Evolutionary conservation across 1,140 invertebrate genomes (phyloP), one percentile per base, ranked within the genome.

Genomic region (Zaprionus gabonicus): DNA sequence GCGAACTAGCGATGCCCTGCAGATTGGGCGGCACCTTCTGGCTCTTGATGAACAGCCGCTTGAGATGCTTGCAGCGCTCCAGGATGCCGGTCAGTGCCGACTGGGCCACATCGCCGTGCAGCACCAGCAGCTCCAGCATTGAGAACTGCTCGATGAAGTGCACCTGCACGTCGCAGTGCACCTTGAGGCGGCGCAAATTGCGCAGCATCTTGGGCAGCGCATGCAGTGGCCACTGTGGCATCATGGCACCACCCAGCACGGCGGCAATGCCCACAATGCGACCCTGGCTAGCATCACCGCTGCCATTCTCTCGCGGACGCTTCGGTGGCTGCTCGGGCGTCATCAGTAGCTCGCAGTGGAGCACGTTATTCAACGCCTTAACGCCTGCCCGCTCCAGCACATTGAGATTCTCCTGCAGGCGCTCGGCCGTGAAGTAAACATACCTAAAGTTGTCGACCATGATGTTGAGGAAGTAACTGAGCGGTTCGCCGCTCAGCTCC

Each of bases 71-170:
- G 63, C 80, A 82, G 9, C 74, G 80, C 28, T 82, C 70, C n/a
- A 82, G 7, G 0, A 82, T 60, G 25, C 78, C 80, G 2, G 80
- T 80, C 0, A 82, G 31, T 3, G 80, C 80, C 28, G 74, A 64
- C n/a, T 80, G 74, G 0, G 74, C 46, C 3, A 82, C 49, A 23
- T 63, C 12, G 20, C 66, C 80, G 9, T 78, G n/a, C 0, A 82
- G 62, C 36, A 74, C 53, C 7, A 82, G 46, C 12, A 70, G 46
- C 58, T 82, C 66, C 17, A 82, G 58, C 7, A 55, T 10, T 0
- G 58, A 1, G 13, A 82, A 82, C 34, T 74, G 78, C 23, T 82
- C 78, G 4, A 82, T 80, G 17, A 82, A 78, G 27, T 82, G 80
- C n/a, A 80, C 78, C 53, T 80, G 69, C 1, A 82, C 66, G 10